These are phyloP conservation scores for Azemiops feae DNA, from an alignment of 2,113 vertebrate species.

Conservation along the genomic window DNA sequence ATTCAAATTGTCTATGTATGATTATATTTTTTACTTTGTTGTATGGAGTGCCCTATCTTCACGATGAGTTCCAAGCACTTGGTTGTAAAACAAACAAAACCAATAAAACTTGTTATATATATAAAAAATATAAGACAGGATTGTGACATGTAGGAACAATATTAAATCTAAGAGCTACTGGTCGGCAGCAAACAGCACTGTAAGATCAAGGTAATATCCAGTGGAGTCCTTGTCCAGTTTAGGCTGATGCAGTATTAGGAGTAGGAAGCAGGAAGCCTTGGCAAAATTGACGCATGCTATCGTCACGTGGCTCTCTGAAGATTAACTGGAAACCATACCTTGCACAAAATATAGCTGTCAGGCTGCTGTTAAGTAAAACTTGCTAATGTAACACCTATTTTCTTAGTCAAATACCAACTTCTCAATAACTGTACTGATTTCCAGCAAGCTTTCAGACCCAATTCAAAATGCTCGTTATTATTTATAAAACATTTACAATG, in stretches of 20 bases:
- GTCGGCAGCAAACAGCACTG: not conserved
- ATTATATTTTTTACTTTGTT: no score
- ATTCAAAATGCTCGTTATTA: not conserved
- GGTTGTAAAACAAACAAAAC: no score
- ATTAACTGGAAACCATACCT: not conserved
- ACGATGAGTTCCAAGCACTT: no score
- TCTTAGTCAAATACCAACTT: not conserved
- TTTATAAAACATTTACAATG: not conserved
- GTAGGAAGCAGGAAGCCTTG: not conserved
- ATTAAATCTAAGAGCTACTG: not conserved
- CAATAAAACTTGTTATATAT: no score
- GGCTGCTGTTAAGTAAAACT: not conserved
- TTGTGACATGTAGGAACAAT: not conserved
- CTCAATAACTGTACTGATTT: not conserved
- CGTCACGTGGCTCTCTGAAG: not conserved
- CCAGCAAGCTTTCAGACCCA: not conserved
- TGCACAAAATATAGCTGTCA: not conserved
- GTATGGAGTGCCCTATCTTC: no score
- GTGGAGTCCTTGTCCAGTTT: not conserved
- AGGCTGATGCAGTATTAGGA: not conserved
- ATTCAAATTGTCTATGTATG: no score
- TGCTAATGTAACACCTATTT: not conserved
- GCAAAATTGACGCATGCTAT: not conserved
- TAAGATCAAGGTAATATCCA: not conserved
- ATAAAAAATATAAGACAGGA: slow-evolving; percentile 9